phyloP scores from a whole-genome alignment of 2,888 invertebrate species.

The Digitonthophagus gazella region DNA sequence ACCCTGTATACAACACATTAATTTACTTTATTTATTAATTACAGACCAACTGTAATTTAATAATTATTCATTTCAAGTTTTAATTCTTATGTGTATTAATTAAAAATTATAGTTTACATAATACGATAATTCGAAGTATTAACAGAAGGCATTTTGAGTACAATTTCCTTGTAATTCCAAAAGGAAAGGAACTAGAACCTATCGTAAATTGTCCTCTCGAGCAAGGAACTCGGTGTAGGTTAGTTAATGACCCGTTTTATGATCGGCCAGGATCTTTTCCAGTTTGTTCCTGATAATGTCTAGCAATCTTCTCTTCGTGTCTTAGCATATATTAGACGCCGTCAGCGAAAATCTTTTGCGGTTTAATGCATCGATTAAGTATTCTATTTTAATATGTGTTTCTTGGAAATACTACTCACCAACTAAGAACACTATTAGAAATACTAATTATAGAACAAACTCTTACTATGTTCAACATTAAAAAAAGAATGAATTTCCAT shows the following conservation, averaged over 20 bases:
- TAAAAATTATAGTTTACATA: too few species aligned
- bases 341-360: background rate
- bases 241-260: slow-evolving; percentile 29
- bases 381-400: too few species aligned
- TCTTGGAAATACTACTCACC: too few species aligned
- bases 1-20: too few species aligned
- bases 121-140: background rate
- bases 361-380: background rate
- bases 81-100: too few species aligned
- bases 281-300: slow-evolving; percentile 17
- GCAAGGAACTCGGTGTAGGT: background rate
- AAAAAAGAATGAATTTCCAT: too few species aligned
- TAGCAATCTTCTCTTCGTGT: slow-evolving; percentile 27
- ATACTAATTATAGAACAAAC: too few species aligned
- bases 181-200: background rate
- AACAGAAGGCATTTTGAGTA: background rate
- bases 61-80: too few species aligned
- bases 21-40: too few species aligned
- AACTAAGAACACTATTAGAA: too few species aligned
- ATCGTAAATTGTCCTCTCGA: background rate
- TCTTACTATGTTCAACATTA: too few species aligned
- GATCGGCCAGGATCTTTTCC: slow-evolving; percentile 5
- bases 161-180: background rate
- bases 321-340: slow-evolving; percentile 26
- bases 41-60: too few species aligned